These are phyloP conservation scores for Botia kubotai DNA, from an alignment of 2,797 vertebrate species.

Conservation along the genomic window DNA sequence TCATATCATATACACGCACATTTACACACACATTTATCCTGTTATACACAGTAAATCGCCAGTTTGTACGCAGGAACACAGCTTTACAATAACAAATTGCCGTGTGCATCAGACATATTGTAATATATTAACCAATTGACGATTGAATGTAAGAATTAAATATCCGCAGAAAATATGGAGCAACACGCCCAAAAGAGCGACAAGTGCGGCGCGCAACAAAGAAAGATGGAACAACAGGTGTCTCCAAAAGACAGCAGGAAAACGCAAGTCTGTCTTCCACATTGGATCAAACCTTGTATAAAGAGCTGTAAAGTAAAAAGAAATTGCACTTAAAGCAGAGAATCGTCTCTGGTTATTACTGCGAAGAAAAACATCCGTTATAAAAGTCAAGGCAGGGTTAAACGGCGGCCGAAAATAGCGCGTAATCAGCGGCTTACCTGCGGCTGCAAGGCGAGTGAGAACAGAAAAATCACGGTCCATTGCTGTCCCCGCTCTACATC, in stretches of 20 bases:
- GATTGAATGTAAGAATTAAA: not conserved
- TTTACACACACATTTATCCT: slow-evolving; percentile 16
- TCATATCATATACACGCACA: not conserved
- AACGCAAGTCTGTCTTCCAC: slow-evolving; percentile 8
- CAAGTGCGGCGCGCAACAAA: slow-evolving; percentile 59
- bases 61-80: not conserved
- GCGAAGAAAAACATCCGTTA: slow-evolving; percentile 47
- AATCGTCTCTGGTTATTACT: not conserved
- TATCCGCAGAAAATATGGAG: slow-evolving; percentile 10
- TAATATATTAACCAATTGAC: too few species aligned
- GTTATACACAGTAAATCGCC: not conserved
- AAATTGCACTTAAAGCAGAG: not conserved
- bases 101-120: not conserved
- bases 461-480: slow-evolving; percentile 71
- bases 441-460: slow-evolving; percentile 73
- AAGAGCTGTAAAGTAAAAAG: slow-evolving; percentile 1
- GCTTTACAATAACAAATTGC: not conserved
- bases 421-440: slow-evolving; percentile 81
- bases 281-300: slow-evolving; percentile 26
- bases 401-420: slow-evolving; percentile 72
- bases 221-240: slow-evolving; percentile 79
- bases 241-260: slow-evolving; percentile 40
- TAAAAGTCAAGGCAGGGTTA: slow-evolving; percentile 52
- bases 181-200: slow-evolving; percentile 53
- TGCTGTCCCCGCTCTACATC: slow-evolving; percentile 60